phyloP scores from a whole-genome alignment of 2,888 invertebrate genomes.

The Tinea pellionella region DNA sequence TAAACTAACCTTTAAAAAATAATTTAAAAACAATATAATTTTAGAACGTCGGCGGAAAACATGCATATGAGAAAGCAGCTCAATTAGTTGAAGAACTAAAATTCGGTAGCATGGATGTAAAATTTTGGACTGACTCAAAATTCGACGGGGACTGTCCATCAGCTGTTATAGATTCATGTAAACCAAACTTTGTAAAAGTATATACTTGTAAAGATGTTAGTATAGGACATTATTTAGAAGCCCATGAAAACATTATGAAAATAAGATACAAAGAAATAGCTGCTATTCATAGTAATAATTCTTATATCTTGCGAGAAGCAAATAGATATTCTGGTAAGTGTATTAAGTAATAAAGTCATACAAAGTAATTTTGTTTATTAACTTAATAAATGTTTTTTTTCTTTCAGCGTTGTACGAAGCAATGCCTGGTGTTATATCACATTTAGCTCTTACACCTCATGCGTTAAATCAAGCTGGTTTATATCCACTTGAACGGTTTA shows the following conservation, averaged over 20 bases:
- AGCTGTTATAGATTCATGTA: constrained; percentile 59
- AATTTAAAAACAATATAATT: constrained; percentile 19
- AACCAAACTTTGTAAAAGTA: constrained; percentile 47
- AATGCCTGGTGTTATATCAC: constrained; percentile 58
- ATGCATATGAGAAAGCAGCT: constrained; percentile 59
- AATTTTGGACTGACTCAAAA: constrained; percentile 56
- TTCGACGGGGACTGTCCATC: constrained; percentile 59
- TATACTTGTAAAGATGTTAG: constrained; percentile 63
- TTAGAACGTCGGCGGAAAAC: constrained; percentile 56
- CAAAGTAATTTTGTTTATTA: background rate
- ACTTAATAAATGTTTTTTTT: background rate
- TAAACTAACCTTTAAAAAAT: too few relatives aligned
- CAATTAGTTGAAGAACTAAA: constrained; percentile 48
- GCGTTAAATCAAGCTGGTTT: constrained; percentile 58
- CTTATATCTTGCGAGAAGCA: constrained; percentile 55
- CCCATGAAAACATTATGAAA: constrained; percentile 61
- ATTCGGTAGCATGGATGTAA: constrained; percentile 50
- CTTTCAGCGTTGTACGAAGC: constrained; percentile 65
- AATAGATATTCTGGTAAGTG: constrained; percentile 56
- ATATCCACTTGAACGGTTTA: constrained; percentile 47
- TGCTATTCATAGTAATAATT: constrained; percentile 57
- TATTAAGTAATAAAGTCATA: background rate
- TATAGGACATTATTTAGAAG: constrained; percentile 61
- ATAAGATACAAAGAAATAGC: constrained; percentile 54
- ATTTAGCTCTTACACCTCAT: constrained; percentile 64